Evolutionary conservation across 37 sponge, comb jelly and placozoan genomes (phyloP).

Genomic region (Diacarnus erythraeanus): DNA sequence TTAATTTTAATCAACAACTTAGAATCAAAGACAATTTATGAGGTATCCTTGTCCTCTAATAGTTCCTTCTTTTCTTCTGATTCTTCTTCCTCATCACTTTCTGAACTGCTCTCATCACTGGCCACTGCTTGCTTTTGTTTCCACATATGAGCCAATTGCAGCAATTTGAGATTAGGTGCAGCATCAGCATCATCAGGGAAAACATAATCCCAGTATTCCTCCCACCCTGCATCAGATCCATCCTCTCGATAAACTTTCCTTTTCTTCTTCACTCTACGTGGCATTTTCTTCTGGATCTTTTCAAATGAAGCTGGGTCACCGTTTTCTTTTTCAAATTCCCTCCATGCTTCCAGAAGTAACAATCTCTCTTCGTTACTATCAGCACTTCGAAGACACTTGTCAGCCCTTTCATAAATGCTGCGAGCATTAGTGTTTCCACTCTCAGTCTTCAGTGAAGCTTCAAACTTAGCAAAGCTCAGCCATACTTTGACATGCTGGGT

Average conservation of each 20-base stretch:
- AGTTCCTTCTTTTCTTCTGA: slow-evolving; percentile 10
- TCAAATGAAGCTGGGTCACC: slow-evolving; percentile 63
- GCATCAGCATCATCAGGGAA: slow-evolving; percentile 90
- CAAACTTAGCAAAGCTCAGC: slow-evolving; percentile 94
- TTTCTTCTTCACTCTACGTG: slow-evolving; percentile 88
- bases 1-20: too few relatives aligned
- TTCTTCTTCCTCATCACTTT: slow-evolving; percentile 14
- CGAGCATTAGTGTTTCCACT: slow-evolving; percentile 26
- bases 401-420: slow-evolving; percentile 63
- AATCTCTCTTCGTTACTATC: slow-evolving; percentile 73
- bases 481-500: slow-evolving; percentile 99
- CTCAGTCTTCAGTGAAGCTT: slow-evolving; percentile 45
- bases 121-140: slow-evolving; percentile 67
- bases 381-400: slow-evolving; percentile 46
- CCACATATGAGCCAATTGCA: slow-evolving; percentile 96
- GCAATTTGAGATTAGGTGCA: slow-evolving; percentile 87
- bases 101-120: slow-evolving; percentile 13
- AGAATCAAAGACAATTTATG: too few relatives aligned
- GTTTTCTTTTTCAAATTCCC: slow-evolving; percentile 74
- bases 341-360: slow-evolving; percentile 90
- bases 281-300: slow-evolving; percentile 72
- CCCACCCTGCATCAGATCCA: slow-evolving; percentile 96
- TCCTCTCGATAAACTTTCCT: slow-evolving; percentile 87
- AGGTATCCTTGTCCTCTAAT: background rate
- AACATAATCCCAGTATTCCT: slow-evolving; percentile 98